Evolutionary conservation across 2,888 invertebrate species (phyloP).

Genomic region (Tenthredo livida): DNA sequence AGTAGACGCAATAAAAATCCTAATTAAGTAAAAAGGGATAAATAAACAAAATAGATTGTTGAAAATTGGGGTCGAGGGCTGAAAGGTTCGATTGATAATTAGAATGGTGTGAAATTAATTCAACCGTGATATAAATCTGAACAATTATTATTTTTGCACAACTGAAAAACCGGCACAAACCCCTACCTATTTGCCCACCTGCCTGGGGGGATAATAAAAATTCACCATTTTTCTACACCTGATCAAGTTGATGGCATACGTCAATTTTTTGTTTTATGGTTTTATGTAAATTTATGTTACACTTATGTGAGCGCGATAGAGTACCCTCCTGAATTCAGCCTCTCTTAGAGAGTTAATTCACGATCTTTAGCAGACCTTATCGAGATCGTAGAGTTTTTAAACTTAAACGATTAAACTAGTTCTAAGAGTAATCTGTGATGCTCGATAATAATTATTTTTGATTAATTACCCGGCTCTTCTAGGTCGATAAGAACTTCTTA

Average conservation of each 20-base stretch:
- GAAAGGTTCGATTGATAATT: neutral
- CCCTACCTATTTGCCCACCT: too few relatives aligned
- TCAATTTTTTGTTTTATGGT: neutral
- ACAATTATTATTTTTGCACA: neutral
- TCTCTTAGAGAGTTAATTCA: neutral
- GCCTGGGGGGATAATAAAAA: too few relatives aligned
- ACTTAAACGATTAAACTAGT: constrained; percentile 5
- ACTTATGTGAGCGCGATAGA: neutral
- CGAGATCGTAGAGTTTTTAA: constrained; percentile 4
- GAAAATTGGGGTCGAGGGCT: neutral
- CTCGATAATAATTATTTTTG: neutral
- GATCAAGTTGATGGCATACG: neutral
- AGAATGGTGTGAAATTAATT: neutral
- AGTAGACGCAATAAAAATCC: neutral
- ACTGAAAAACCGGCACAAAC: neutral
- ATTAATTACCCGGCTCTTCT: neutral
- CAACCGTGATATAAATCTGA: neutral
- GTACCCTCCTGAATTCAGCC: neutral
- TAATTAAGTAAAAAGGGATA: neutral
- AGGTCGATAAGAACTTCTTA: neutral
- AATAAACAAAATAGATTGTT: neutral
- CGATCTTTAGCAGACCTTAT: neutral
- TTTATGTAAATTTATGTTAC: neutral
- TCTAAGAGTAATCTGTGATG: constrained; percentile 1
- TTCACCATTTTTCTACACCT: too few relatives aligned